A percentile compares a stretch with the other conserved stretches of the same genome.
phyloP scores from a whole-genome alignment of 2,797 vertebrate species.

The Pristis pectinata region DNA sequence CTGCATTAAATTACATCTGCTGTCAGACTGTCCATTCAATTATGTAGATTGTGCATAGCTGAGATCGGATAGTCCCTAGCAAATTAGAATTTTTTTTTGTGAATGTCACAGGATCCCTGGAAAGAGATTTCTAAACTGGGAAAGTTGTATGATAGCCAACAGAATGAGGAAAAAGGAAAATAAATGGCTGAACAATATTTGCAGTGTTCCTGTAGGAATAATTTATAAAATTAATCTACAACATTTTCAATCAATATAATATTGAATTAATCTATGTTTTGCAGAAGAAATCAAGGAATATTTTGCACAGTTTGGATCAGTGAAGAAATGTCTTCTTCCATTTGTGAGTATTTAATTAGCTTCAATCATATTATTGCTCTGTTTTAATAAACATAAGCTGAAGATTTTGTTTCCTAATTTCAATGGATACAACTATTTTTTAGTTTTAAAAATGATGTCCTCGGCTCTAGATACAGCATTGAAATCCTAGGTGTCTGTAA shows the following conservation, averaged over 20 bases:
- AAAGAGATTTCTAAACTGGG: neutral
- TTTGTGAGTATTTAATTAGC: conserved; percentile 71
- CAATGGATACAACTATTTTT: neutral
- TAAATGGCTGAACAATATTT: neutral
- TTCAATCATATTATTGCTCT: neutral
- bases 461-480: neutral
- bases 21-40: too few species aligned
- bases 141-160: neutral
- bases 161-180: neutral
- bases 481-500: neutral
- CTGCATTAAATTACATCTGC: too few species aligned
- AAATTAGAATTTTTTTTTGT: too few species aligned
- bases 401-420: neutral
- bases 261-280: conserved; percentile 36
- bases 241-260: neutral
- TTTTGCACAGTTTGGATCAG: conserved; percentile 75
- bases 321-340: conserved; percentile 69
- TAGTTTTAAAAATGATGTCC: neutral
- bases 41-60: neutral
- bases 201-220: neutral
- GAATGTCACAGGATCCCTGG: too few species aligned
- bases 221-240: neutral
- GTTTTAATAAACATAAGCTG: neutral
- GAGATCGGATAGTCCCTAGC: neutral
- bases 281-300: conserved; percentile 77